Conservation (phyloP, 2,797 vertebrate genomes). For the Xenentodon cancila region DNA sequence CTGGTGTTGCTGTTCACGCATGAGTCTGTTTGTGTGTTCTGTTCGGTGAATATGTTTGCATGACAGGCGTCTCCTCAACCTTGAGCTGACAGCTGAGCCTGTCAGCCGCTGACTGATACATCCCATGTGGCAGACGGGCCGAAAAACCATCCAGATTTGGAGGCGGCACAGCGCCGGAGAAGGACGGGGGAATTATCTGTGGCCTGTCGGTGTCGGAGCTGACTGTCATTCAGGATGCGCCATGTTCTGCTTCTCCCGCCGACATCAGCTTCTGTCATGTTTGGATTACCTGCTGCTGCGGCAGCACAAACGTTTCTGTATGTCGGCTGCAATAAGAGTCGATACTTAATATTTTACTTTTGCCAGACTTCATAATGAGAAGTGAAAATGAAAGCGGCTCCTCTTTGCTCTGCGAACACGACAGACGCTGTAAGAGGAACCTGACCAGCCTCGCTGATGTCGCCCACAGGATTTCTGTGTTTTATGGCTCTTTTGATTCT, state of each 20-base stretch:
- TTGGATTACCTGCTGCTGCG: slow-evolving; percentile 44
- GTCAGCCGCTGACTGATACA: slow-evolving; percentile 64
- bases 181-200: slow-evolving; percentile 64
- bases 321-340: neutral
- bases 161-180: slow-evolving; percentile 35
- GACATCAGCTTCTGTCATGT: slow-evolving; percentile 58
- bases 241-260: slow-evolving; percentile 41
- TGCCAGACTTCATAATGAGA: neutral
- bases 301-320: slow-evolving; percentile 12
- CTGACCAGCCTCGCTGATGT: no score
- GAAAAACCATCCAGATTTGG: slow-evolving; percentile 68
- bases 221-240: slow-evolving; percentile 57
- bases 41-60: slow-evolving; percentile 25
- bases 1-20: slow-evolving; percentile 15
- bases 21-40: slow-evolving; percentile 28
- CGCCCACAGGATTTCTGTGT: no score
- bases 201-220: slow-evolving; percentile 57
- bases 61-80: slow-evolving; percentile 59
- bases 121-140: slow-evolving; percentile 62
- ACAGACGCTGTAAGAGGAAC: no score
- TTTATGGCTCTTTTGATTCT: no score
- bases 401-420: no score
- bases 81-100: slow-evolving; percentile 60
- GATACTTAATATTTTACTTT: neutral
- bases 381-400: neutral